Base-by-base conservation (phyloP, 2,888 invertebrate genomes). In the Yponomeuta cagnagella region DNA sequence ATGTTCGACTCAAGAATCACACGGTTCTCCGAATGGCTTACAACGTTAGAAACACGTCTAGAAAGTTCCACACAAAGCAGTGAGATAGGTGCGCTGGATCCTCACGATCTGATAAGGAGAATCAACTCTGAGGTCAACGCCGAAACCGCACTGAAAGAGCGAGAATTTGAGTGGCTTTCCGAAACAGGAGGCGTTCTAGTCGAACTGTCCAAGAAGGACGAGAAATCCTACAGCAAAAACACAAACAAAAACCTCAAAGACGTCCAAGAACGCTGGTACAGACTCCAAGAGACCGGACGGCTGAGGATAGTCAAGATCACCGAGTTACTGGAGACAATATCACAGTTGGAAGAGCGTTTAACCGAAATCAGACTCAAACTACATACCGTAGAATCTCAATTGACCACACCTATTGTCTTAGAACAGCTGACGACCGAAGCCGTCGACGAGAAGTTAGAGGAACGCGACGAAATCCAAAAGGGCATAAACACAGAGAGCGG, bases 151-250 rank as follows among this genome's bases (percentile, higher is more conserved):
- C 82, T 97, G 73, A 96, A 96, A 78, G 95, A 96, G 81, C 93
- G 95, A 5, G 97, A 97, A 82, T 94, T 95, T 66, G 95, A 95
- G 73, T 97, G 97, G 97, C 86, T 97, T 30, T 81, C 94, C 6
- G 93, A 93, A 73, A 95, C 95, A 0, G 96, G 96, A 0, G 90
- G 88, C 10, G 93, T 94, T 75, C 84, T 97, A 68, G 88, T 95
- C 12, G 93, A 93, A n/a, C 87, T 94, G 69, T 93, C 94, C 31
- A 94, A 94, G 71, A 93, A 94, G 71, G 94, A 95, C 72, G 94
- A 95, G 70, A 91, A 91, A 72, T 82, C 89, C 1, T 92, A 83
- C 74, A 89, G 90, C 73, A 89, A 90, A 75, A 87, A 78, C 70
- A 94, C 94, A 69, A 92, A 94, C 3, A 95, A 95, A 76, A 94